Evolutionary conservation across 2,888 invertebrate species (phyloP), one percentile per base, ranked within the genome.

Genomic region (Rhorus exstirpatorius): DNA sequence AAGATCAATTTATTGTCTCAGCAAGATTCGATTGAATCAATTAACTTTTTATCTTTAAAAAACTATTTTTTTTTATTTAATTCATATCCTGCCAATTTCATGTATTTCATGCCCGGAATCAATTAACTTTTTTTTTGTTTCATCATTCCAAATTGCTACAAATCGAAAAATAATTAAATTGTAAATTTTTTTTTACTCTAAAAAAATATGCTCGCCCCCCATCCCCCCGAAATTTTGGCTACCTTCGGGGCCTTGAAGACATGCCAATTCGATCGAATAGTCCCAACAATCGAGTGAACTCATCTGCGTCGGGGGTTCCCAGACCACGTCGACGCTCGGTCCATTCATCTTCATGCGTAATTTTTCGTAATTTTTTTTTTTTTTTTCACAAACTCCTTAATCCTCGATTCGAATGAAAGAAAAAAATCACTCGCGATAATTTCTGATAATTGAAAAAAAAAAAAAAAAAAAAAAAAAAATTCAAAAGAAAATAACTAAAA

Each of bases 281-380:
- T 97, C 97, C 97, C 97, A 97, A 89, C 95, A 95, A 92, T 97
- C 97, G 93, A 97, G 93, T 68, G 97, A 96, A 90, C 95, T 96
- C 86, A 96, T 93, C 82, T 95, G 92, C 58, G 93, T 89, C 78
- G 92, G 88, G 19, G 92, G 90, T 38, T 93, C 93, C 92, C 91
- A 93, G 87, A 90, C 93, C 88, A 87, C 92, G 86, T 89, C 93
- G 90, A 88, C 92, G 91, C 87, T 91, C 67, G 87, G 87, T 53
- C 89, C 89, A 85, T 85, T 91, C 92, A 92, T 92, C 79, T 79
- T 89, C 79, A 80, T 84, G 72, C 80, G 81, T 82, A 12, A 24
- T 17, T 46, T 41, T 65, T 63, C 76, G 35, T 67, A 72, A 83
- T 78, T 58, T 67, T 35, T 67, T 77, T 60, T 55, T 55, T 67